phyloP scores from a whole-genome alignment of 30 jellyfish, hydroid and myxozoan species.

The Chrysaora quinquecirrha region DNA sequence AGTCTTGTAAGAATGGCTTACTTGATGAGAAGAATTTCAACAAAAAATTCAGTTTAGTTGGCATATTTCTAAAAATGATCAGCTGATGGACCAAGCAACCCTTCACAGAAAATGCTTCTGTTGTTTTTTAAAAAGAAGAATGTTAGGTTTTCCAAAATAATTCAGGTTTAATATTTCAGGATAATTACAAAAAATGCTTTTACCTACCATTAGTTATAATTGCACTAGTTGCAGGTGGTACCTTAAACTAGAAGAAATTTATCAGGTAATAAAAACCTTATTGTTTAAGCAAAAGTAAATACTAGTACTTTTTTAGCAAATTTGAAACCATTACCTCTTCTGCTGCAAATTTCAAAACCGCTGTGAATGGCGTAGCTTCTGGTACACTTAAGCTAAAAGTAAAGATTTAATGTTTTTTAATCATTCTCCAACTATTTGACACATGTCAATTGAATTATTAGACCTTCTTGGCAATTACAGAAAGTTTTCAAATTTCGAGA shows the following conservation, averaged over 20 bases:
- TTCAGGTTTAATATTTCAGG: not conserved
- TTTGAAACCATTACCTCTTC: constrained; percentile 79
- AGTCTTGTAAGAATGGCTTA: no score
- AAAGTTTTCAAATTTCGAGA: no score
- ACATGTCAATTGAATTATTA: no score
- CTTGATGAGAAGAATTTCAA: no score
- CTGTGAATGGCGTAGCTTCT: constrained; percentile 99
- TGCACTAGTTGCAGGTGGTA: constrained; percentile 99
- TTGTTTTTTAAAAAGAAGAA: not conserved
- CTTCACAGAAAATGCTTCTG: no score
- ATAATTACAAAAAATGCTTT: not conserved
- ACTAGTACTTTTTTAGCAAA: not conserved
- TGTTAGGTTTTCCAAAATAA: not conserved
- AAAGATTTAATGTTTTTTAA: no score
- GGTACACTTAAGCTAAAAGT: constrained; percentile 93
- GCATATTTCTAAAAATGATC: no score
- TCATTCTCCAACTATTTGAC: no score
- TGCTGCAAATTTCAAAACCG: constrained; percentile 96
- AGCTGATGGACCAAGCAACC: no score
- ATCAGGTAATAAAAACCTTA: no score
- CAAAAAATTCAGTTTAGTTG: no score
- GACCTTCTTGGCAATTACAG: no score
- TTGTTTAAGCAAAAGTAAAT: not conserved
- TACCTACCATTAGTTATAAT: constrained; percentile 93
- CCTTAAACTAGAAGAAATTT: constrained; percentile 78